phyloP scores from a whole-genome alignment of 2,113 vertebrate genomes.

The Onychostoma macrolepis region DNA sequence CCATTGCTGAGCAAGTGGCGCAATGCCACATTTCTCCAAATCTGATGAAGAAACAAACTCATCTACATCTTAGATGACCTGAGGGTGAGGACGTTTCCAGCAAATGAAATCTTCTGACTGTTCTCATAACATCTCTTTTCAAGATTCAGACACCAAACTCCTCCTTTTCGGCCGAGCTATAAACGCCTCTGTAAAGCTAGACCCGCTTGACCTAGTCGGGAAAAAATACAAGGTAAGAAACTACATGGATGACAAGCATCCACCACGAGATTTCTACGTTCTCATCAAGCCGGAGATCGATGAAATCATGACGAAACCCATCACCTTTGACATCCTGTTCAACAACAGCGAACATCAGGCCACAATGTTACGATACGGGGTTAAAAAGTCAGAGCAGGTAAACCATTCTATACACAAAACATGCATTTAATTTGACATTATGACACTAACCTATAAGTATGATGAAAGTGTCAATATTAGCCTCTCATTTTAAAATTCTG shows the following conservation, averaged over 20 bases:
- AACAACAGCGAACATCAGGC: slow-evolving; percentile 83
- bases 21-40: background rate
- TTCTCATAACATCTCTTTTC: slow-evolving; percentile 8
- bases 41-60: background rate
- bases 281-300: slow-evolving; percentile 76
- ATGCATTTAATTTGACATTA: background rate
- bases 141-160: slow-evolving; percentile 75
- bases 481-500: background rate
- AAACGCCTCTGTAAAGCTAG: slow-evolving; percentile 74
- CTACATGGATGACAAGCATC: slow-evolving; percentile 70
- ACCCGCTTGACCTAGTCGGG: slow-evolving; percentile 74
- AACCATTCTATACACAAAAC: background rate
- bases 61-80: background rate
- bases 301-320: slow-evolving; percentile 68
- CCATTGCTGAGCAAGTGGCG: background rate
- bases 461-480: background rate
- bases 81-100: too few species aligned
- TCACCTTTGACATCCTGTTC: slow-evolving; percentile 80
- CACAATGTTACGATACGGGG: slow-evolving; percentile 74
- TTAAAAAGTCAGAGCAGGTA: slow-evolving; percentile 79
- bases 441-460: background rate
- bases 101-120: background rate
- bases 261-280: slow-evolving; percentile 71
- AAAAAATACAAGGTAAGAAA: slow-evolving; percentile 77
- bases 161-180: slow-evolving; percentile 75